phyloP scores from a whole-genome alignment of 2,888 invertebrate species.

The Nemurella pictetii region DNA sequence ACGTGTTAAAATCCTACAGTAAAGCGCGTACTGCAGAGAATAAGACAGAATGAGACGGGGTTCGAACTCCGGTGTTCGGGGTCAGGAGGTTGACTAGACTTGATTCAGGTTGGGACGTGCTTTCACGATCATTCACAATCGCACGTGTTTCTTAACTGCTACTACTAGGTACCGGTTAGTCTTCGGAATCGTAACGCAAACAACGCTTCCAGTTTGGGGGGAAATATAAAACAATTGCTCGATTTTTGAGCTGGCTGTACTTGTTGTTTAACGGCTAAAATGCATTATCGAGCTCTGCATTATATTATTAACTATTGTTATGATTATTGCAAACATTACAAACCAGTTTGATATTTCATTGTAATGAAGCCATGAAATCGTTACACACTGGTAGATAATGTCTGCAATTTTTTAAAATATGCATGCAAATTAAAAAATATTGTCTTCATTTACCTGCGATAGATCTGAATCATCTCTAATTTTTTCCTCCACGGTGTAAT shows the following conservation, averaged over 20 bases:
- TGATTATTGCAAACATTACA: not conserved
- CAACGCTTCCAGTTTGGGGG: not conserved
- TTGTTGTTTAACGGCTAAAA: not conserved
- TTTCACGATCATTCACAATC: not conserved
- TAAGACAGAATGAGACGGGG: not conserved
- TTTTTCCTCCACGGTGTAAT: constrained; percentile 62
- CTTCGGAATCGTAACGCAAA: not conserved
- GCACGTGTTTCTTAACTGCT: not conserved
- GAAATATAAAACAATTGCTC: too few relatives aligned
- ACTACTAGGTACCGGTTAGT: not conserved
- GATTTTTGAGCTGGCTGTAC: not conserved
- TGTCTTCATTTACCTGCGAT: constrained; percentile 61
- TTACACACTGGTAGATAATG: not conserved
- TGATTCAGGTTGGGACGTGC: not conserved
- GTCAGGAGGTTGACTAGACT: not conserved
- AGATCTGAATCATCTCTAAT: constrained; percentile 66
- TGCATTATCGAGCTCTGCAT: not conserved
- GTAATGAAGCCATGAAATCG: too few relatives aligned
- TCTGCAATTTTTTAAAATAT: not conserved
- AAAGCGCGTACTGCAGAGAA: not conserved
- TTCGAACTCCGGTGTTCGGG: not conserved
- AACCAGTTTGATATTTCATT: not conserved
- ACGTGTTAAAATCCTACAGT: not conserved
- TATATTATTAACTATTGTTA: too few relatives aligned
- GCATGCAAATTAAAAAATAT: not conserved